Percentiles rank a stretch among this genome's conserved stretches.
These are phyloP conservation scores for Campoletis sonorensis DNA, from an alignment of 1,140 invertebrate species.

Conservation along the genomic window DNA sequence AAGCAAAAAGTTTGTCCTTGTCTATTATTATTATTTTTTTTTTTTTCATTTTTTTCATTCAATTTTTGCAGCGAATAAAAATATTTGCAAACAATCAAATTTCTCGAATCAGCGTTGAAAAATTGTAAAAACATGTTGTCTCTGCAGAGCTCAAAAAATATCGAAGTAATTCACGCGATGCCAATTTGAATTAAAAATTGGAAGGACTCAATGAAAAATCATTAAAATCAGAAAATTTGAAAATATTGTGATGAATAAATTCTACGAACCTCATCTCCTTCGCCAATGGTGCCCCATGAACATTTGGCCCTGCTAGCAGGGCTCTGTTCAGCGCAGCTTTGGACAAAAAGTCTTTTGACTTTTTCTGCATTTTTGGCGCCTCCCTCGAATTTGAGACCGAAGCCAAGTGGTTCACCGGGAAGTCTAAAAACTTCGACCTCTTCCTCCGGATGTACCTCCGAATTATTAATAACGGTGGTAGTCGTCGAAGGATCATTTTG, in stretches of 20 bases:
- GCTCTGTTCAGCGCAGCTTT: slow-evolving; percentile 92
- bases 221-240: neutral
- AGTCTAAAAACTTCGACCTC: slow-evolving; percentile 89
- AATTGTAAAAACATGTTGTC: too few species aligned
- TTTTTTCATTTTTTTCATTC: too few species aligned
- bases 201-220: too few species aligned
- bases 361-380: slow-evolving; percentile 86
- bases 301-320: slow-evolving; percentile 88
- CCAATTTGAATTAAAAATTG: too few species aligned
- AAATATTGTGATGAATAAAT: slow-evolving; percentile 31
- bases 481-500: slow-evolving; percentile 51
- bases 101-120: too few species aligned
- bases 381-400: slow-evolving; percentile 94
- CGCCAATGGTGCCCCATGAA: slow-evolving; percentile 87
- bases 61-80: too few species aligned
- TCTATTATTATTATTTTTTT: too few species aligned
- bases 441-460: slow-evolving; percentile 76
- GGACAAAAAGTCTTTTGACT: slow-evolving; percentile 87
- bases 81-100: too few species aligned
- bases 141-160: too few species aligned
- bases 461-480: slow-evolving; percentile 55
- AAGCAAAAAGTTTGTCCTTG: too few species aligned
- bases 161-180: too few species aligned
- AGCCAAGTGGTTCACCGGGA: slow-evolving; percentile 92
- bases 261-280: slow-evolving; percentile 87